Evolutionary conservation across 2,888 invertebrate genomes (phyloP), one percentile per base, ranked within the genome.

Genomic region (Caradrina clavipalpis): DNA sequence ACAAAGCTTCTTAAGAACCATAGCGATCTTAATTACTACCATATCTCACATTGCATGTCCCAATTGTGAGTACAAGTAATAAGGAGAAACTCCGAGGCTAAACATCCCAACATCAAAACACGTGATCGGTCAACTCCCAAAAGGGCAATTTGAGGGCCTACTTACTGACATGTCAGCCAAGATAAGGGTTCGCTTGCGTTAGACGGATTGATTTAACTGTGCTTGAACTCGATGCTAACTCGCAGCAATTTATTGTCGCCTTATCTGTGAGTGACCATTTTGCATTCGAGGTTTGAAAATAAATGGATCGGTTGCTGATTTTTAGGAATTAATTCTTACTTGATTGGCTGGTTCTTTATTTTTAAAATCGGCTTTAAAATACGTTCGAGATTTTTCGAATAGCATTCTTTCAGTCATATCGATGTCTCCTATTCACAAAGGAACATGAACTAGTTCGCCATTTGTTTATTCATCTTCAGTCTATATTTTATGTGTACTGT

Each of bases 151-250:
- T 86, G 84, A 85, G 83, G 62, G 83, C 69, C 86, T 88, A 89
- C 90, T 91, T 90, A 90, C 88, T 86, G 89, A 91, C 89, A 88
- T 89, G 92, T 92, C 92, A 90, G 77, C 74, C 69, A 83, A 87
- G 92, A 92, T 90, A 90, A 92, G 92, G 92, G 92, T 92, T 85
- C 85, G 85, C 76, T 83, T 82, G 85, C 85, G 83, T 87, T 84
- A 76, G 85, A 84, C 85, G 85, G 85, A 88, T 87, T 83, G 83
- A 80, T 85, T 73, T 55, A 81, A 86, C 83, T 87, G 87, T 81
- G 65, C 62, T n/a, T n/a, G 70, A 77, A 81, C 77, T 82, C 68
- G 78, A 71, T 63, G 70, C 21, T 35, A 75, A 77, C 70, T 84
- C 75, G 71, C 64, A 22, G 39, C 26, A 55, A 74, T 82, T 70